Evolutionary conservation across 2,797 vertebrate species (phyloP).

Genomic region (Cynopterus sphinx): DNA sequence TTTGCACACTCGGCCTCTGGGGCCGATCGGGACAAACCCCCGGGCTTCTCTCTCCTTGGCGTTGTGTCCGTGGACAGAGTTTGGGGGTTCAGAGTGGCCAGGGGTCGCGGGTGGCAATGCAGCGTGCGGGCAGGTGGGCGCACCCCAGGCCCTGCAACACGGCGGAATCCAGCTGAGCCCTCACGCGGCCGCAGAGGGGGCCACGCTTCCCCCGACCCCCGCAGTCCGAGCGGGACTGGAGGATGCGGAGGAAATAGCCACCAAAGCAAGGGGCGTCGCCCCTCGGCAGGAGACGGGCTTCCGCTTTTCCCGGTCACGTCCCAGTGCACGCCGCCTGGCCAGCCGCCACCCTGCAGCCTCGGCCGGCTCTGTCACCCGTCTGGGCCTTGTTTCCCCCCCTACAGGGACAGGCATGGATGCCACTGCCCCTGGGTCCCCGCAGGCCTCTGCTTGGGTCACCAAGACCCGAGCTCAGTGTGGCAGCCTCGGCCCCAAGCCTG

Average conservation of each 20-base stretch:
- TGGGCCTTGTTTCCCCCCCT: background rate
- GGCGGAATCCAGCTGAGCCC: background rate
- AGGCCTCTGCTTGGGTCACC: fast-evolving
- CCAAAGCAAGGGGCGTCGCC: fast-evolving
- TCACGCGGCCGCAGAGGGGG: fast-evolving
- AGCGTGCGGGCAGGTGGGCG: too few species aligned
- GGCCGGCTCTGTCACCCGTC: fast-evolving
- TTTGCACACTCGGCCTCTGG: background rate
- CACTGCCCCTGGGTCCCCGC: background rate
- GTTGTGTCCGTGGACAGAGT: fast-evolving
- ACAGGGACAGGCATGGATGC: background rate
- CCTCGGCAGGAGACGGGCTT: fast-evolving
- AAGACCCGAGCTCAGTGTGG: fast-evolving
- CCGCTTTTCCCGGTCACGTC: fast-evolving
- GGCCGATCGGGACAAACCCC: background rate
- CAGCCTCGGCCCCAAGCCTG: fast-evolving
- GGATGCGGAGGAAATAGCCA: too few species aligned
- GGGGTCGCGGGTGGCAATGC: fast-evolving
- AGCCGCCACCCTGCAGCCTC: background rate
- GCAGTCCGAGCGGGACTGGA: fast-evolving
- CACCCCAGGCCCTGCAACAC: background rate
- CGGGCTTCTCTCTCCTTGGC: background rate
- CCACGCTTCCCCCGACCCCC: fast-evolving
- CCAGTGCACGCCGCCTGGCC: fast-evolving
- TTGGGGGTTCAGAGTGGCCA: fast-evolving